phyloP scores from a whole-genome alignment of 2,888 invertebrate genomes.

The Drosophila suboccidentalis region DNA sequence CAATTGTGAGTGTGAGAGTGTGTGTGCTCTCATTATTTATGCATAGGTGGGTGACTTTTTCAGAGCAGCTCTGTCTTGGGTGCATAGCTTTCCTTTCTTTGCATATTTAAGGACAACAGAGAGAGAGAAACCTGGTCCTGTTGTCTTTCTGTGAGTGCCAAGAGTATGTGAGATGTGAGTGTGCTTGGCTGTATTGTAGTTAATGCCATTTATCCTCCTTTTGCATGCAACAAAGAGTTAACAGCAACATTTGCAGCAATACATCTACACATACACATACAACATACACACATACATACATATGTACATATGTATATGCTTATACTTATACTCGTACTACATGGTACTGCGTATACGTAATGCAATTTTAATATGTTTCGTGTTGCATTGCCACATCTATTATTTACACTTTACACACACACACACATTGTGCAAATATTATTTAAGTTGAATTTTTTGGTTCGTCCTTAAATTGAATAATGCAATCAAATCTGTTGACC shows the following conservation, averaged over 20 bases:
- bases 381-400: slow-evolving; percentile 41
- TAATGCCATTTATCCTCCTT: slow-evolving; percentile 70
- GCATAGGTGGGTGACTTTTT: slow-evolving; percentile 70
- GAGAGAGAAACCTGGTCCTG: slow-evolving; percentile 14
- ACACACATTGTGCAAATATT: slow-evolving; percentile 18
- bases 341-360: slow-evolving; percentile 35
- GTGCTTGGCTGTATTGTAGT: slow-evolving; percentile 48
- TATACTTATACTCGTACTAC: neutral
- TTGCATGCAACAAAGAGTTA: slow-evolving; percentile 71
- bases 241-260: slow-evolving; percentile 36
- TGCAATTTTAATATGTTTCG: slow-evolving; percentile 67
- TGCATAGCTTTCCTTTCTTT: slow-evolving; percentile 67
- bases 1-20: slow-evolving; percentile 22
- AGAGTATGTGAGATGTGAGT: slow-evolving; percentile 6
- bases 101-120: slow-evolving; percentile 65
- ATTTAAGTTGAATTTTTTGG: slow-evolving; percentile 12
- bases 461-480: slow-evolving; percentile 17
- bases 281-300: neutral
- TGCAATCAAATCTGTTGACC: slow-evolving; percentile 33
- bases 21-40: slow-evolving; percentile 74
- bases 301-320: neutral
- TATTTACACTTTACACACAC: slow-evolving; percentile 32
- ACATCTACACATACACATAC: slow-evolving; percentile 2
- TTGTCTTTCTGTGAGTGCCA: slow-evolving; percentile 5
- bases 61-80: slow-evolving; percentile 41